Evolutionary conservation across 2,113 vertebrate species (phyloP).

Genomic region (Typhlomys cinereus): DNA sequence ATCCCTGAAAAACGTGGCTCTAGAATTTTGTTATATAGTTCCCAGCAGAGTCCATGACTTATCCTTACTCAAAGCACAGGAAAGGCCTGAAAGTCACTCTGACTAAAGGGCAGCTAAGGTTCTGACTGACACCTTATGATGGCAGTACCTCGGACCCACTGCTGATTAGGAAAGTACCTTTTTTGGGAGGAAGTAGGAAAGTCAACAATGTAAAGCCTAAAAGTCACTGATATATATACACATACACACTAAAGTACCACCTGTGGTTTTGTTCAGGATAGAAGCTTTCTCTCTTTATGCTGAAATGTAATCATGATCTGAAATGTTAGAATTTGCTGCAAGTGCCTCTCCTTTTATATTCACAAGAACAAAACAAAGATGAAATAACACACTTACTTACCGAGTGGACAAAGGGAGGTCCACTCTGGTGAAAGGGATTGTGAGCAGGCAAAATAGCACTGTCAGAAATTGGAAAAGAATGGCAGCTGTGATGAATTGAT

Average conservation of each 20-base stretch:
- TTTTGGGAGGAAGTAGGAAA: neutral
- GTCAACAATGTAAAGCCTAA: neutral
- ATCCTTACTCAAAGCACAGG: neutral
- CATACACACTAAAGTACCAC: neutral
- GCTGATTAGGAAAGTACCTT: neutral
- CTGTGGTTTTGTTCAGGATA: neutral
- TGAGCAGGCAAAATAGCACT: neutral
- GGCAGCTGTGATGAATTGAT: neutral
- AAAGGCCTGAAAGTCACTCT: neutral
- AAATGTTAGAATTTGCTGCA: neutral
- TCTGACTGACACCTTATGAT: neutral
- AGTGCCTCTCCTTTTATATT: neutral
- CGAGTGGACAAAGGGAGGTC: neutral
- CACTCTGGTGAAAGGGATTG: neutral
- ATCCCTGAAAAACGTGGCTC: neutral
- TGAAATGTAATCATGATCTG: neutral
- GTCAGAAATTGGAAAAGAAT: slow-evolving; percentile 7
- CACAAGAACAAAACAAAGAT: slow-evolving; percentile 15
- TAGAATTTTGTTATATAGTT: neutral
- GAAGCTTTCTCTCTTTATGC: neutral
- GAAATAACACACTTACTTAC: neutral
- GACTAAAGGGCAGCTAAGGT: neutral
- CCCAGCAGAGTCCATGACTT: neutral
- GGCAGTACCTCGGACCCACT: neutral
- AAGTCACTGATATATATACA: neutral